Conservation (phyloP, 2,888 invertebrate genomes). For the Pinctada fucata region DNA sequence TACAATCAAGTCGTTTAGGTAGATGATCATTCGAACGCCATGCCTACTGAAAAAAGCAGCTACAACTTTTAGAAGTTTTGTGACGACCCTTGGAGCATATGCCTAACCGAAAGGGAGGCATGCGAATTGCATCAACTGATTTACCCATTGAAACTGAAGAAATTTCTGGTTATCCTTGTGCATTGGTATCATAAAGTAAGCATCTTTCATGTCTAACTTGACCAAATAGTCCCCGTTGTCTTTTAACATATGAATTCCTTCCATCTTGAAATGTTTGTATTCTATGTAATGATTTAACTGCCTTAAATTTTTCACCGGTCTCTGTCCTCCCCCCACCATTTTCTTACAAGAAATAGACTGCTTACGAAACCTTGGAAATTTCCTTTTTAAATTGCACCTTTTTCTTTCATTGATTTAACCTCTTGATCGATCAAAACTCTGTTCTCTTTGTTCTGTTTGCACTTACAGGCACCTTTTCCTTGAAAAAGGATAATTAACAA, state of each 20-base stretch:
- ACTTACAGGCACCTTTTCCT: background rate
- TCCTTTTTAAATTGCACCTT: conserved; percentile 7
- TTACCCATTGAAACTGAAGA: conserved; percentile 5
- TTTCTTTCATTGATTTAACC: conserved; percentile 5
- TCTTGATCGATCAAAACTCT: conserved; percentile 1
- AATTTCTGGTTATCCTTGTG: background rate
- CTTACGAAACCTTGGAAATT: conserved; percentile 7
- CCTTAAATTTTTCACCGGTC: conserved; percentile 1
- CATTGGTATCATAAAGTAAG: conserved; percentile 9
- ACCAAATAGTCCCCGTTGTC: conserved; percentile 14
- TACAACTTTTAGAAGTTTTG: conserved; percentile 17
- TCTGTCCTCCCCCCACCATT: background rate
- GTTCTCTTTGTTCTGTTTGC: background rate
- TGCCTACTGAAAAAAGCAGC: background rate
- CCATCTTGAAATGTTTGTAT: conserved; percentile 5
- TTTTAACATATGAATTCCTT: background rate
- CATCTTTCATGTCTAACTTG: conserved; percentile 17
- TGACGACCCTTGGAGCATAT: conserved; percentile 14
- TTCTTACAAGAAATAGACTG: conserved; percentile 7
- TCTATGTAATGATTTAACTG: conserved; percentile 1
- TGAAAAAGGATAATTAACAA: background rate
- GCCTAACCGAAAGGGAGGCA: conserved; percentile 3
- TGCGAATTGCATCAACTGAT: background rate
- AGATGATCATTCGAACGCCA: conserved; percentile 5
- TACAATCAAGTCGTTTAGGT: conserved; percentile 3